phyloP scores from a whole-genome alignment of 2,113 vertebrate species.

The Motacilla tschutschensis region DNA sequence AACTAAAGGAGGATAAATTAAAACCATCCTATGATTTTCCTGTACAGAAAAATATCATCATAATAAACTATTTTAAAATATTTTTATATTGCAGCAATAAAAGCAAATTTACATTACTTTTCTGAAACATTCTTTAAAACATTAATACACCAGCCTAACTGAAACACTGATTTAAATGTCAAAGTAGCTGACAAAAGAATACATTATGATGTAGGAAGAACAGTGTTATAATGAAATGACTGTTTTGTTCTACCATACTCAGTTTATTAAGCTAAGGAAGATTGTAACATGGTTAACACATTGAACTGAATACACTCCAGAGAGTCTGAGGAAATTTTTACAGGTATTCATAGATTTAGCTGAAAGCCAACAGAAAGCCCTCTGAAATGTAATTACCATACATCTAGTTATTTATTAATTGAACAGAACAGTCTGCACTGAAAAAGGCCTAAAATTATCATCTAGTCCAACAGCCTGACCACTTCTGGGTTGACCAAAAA shows the following conservation, averaged over 20 bases:
- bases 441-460: background rate
- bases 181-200: background rate
- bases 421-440: background rate
- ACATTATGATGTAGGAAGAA: background rate
- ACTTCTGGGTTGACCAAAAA: background rate
- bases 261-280: background rate
- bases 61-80: conserved; percentile 3
- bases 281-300: background rate
- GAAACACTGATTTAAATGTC: background rate
- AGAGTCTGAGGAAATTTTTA: background rate
- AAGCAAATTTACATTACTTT: conserved; percentile 14
- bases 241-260: background rate
- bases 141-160: background rate
- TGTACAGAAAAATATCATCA: background rate
- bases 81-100: conserved; percentile 47
- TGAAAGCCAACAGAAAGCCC: background rate
- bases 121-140: conserved; percentile 30
- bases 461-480: background rate
- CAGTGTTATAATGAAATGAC: background rate
- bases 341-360: background rate
- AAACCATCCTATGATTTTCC: background rate
- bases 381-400: background rate
- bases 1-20: conserved; percentile 7
- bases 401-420: background rate
- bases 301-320: background rate